Evolutionary conservation across 2,113 vertebrate species (phyloP), one percentile per base, ranked within the genome.

Genomic region (Hoplias malabaricus): DNA sequence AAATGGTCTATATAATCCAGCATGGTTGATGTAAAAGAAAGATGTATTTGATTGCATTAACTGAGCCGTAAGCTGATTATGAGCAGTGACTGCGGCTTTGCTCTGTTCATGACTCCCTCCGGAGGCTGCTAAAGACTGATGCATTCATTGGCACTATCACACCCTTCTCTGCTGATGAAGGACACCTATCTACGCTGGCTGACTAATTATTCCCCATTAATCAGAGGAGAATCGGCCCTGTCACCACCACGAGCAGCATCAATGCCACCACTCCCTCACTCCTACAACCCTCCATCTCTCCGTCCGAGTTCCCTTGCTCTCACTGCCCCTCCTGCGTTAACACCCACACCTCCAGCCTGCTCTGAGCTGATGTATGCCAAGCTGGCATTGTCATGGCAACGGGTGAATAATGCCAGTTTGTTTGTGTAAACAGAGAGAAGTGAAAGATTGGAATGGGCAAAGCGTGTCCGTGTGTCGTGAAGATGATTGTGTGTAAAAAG

Each of bases 171-270:
- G 27, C 54, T 89, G 87, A 90, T 86, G 80, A 88, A 87, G 81
- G 87, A 83, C 87, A 88, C 82, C 85, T 83, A 80, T 90, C 85
- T 71, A 73, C 31, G 69, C 69, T 74, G 59, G 14, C 73, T 73
- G 57, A 75, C 87, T 87, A 89, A 91, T 89, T 84, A 91, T 86
- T 88, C 83, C 84, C 79, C 80, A 89, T 89, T 89, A 88, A 87
- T 89, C 86, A 79, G 70, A 81, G 78, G 68, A 19, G 40, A 85
- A 82, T 29, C 62, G 53, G 73, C 54, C 70, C 84, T 83, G 87
- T 87, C 88, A 83, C 34, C 19, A 16, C 56, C 27, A 76, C 34
- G 75, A 42, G 16, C 48, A 53, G 7, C 48, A 23, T 23, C 48
- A 53, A 1, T 46, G 40, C 73, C 68, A n/a, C 13, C 74, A 25